Evolutionary conservation across 2,113 vertebrate species (phyloP).

Genomic region (Cryptoleucopteryx plumbea): DNA sequence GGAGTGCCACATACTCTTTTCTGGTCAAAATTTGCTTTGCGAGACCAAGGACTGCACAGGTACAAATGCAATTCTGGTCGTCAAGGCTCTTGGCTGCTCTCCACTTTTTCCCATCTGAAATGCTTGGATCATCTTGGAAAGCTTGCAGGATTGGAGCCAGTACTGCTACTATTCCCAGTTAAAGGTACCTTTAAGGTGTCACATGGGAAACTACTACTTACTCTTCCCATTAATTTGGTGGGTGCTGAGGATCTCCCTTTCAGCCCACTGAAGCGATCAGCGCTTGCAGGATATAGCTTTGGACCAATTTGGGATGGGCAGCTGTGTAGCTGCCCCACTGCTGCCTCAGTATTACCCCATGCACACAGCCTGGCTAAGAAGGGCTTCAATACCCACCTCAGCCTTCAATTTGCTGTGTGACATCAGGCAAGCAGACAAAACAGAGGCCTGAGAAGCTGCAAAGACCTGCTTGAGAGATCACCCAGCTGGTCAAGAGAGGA

Average conservation of each 20-base stretch:
- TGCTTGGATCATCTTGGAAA: not conserved
- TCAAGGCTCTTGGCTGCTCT: not conserved
- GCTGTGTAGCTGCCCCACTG: not conserved
- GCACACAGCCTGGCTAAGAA: not conserved
- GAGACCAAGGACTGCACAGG: not conserved
- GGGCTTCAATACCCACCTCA: not conserved
- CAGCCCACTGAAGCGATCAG: not conserved
- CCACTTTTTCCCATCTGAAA: not conserved
- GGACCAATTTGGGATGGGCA: not conserved
- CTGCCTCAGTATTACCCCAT: not conserved
- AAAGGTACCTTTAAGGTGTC: not conserved
- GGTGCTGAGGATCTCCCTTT: not conserved
- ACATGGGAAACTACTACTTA: not conserved
- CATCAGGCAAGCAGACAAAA: not conserved
- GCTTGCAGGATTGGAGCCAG: not conserved
- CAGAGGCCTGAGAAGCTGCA: not conserved
- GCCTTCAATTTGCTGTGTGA: not conserved
- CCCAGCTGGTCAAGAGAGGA: not conserved
- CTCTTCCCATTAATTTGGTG: not conserved
- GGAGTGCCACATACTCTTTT: not conserved
- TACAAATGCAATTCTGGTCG: not conserved
- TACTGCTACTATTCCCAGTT: not conserved
- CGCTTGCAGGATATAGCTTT: not conserved
- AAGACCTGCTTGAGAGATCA: not conserved
- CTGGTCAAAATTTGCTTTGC: not conserved